These are phyloP conservation scores for Danio tinwini DNA, from an alignment of 2,797 vertebrate species.

Conservation along the genomic window DNA sequence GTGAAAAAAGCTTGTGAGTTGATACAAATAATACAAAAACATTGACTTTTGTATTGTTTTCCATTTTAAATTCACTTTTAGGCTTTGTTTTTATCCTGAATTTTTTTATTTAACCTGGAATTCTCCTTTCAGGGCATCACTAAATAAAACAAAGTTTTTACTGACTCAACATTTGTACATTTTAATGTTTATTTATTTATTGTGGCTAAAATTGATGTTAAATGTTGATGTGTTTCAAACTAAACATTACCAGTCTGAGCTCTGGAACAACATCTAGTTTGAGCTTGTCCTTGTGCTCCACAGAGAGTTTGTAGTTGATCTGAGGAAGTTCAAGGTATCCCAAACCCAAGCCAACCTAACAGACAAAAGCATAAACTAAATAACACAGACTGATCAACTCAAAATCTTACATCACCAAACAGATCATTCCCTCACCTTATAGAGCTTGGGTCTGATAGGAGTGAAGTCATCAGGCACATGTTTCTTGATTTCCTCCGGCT, in stretches of 20 bases:
- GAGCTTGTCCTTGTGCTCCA: constrained; percentile 93
- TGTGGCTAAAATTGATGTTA: too few relatives aligned
- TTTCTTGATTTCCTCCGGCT: constrained; percentile 89
- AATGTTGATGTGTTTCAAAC: background rate
- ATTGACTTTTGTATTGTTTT: too few relatives aligned
- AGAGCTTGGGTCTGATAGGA: constrained; percentile 90
- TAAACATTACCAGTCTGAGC: constrained; percentile 86
- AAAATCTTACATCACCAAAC: background rate
- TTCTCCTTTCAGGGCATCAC: too few relatives aligned
- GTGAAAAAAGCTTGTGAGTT: too few relatives aligned
- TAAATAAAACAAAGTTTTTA: background rate
- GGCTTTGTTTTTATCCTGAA: too few relatives aligned
- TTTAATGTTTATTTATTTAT: background rate
- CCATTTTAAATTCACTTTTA: too few relatives aligned
- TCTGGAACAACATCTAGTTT: constrained; percentile 91
- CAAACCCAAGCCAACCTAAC: constrained; percentile 92
- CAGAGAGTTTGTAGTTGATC: constrained; percentile 97
- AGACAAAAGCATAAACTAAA: constrained; percentile 30
- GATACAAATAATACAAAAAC: too few relatives aligned
- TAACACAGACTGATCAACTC: background rate
- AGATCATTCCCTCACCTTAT: constrained; percentile 81
- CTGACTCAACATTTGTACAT: background rate
- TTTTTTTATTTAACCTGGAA: too few relatives aligned
- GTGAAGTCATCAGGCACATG: constrained; percentile 91
- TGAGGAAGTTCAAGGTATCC: constrained; percentile 98